Percentiles rank a stretch among this genome's conserved stretches.
Evolutionary conservation across 2,113 vertebrate genomes (phyloP).

Genomic region (Lepidothrix coronata): DNA sequence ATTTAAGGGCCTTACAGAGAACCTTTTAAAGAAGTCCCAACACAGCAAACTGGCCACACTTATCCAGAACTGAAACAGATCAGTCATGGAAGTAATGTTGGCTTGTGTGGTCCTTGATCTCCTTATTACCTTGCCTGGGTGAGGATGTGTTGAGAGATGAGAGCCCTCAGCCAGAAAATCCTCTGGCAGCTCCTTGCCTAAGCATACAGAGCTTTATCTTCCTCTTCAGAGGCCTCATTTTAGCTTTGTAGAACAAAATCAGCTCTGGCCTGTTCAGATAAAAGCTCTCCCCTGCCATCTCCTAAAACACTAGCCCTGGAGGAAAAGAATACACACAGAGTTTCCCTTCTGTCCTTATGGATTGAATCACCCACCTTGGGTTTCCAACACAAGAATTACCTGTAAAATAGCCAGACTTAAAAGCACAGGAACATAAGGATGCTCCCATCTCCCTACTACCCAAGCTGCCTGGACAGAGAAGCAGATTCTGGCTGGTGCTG

Average conservation of each 20-base stretch:
- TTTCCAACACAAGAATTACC: neutral
- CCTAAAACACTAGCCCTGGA: neutral
- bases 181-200: neutral
- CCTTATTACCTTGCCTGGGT: neutral
- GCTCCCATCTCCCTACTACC: neutral
- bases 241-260: neutral
- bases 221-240: neutral
- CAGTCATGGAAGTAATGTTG: neutral
- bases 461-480: neutral
- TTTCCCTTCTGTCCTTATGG: neutral
- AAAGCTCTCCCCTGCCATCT: neutral
- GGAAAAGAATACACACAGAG: neutral
- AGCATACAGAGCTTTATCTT: neutral
- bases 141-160: neutral
- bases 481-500: neutral
- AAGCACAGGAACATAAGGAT: neutral
- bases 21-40: neutral
- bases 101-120: neutral
- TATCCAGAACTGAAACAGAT: neutral
- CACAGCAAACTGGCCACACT: neutral
- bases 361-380: neutral
- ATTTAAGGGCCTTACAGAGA: neutral
- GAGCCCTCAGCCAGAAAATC: conserved; percentile 1
- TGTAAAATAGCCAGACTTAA: neutral
- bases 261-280: neutral